Conservation (phyloP, 2,113 vertebrate species). For the Triplophysa dalaica region DNA sequence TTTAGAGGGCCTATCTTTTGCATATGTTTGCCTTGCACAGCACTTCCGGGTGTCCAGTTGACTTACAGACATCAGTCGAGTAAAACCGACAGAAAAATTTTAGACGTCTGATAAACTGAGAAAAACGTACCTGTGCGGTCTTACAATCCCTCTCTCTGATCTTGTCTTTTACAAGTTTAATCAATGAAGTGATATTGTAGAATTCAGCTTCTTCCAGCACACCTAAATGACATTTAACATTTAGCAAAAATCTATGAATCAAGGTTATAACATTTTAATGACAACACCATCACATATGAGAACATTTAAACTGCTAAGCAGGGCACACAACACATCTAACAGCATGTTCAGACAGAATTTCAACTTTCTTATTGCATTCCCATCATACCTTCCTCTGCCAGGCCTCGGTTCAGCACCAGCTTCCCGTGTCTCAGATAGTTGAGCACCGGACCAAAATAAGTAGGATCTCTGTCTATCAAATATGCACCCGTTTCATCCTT, state of each 20-base stretch:
- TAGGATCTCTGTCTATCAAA: slow-evolving; percentile 96
- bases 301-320: neutral
- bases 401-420: slow-evolving; percentile 95
- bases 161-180: slow-evolving; percentile 97
- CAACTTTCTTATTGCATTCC: neutral
- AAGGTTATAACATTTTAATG: neutral
- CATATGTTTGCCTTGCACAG: neutral
- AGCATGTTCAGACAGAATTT: neutral
- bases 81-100: neutral
- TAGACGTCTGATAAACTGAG: neutral
- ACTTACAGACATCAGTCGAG: neutral
- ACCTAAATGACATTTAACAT: slow-evolving; percentile 69
- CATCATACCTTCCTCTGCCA: slow-evolving; percentile 92
- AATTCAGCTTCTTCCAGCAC: slow-evolving; percentile 98
- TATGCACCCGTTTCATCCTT: slow-evolving; percentile 98
- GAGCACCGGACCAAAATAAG: slow-evolving; percentile 97
- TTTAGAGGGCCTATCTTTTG: no score
- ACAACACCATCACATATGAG: neutral
- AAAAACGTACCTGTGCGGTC: slow-evolving; percentile 85
- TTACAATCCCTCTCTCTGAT: slow-evolving; percentile 97
- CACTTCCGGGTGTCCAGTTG: no score
- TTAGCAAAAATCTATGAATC: neutral
- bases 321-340: neutral
- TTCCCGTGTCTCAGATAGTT: slow-evolving; percentile 98
- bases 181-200: slow-evolving; percentile 98